Base-by-base conservation (phyloP, 1,140 invertebrate species). In the Harpegnathos saltator region DNA sequence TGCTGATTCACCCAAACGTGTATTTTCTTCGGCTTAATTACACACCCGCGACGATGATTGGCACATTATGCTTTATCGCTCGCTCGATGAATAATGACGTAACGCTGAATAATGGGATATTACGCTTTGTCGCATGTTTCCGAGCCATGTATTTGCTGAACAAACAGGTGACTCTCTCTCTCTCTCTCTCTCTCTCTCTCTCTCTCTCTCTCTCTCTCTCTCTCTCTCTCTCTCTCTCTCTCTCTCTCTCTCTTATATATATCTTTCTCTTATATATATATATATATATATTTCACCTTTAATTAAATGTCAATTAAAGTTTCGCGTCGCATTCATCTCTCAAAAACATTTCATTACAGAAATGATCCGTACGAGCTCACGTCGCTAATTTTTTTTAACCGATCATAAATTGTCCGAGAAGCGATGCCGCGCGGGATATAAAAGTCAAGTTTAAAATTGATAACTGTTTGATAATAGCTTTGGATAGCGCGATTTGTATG, bases 381-480 rank as follows among this genome's bases (percentile, higher is more conserved):
- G 48, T 78, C 62, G 50, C 22, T 24, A 33, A 56, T 80, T 19
- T 69, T 58, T 29, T 5, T 17, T 48, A 7, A 48, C 0, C 14
- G 62, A 12, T n/a, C 65, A 71, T 80, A 58, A 80, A 80, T 71
- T 65, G 22, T 71, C 14, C 17, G 24, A 48, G 7, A 54, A 24
- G 48, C 9, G 73, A 54, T n/a, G 48, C 3, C 15, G 38, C 17
- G 61, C 22, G 7, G 12, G 52, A 71, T 52, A 71, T 52, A 80
- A 68, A 54, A 24, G 65, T 66, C 38, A 77, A 77, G 83, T 86
- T 58, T 44, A 58, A 68, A 83, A 77, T 78, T 87, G 77, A 84
- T 58, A 85, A 52, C 75, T 19, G 56, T 86, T 83, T 77, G 63
- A 86, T 87, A 82, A 69, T 66, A 52, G 44, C 44, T 4, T 62